A percentile compares a stretch with the other conserved stretches of the same genome.
Evolutionary conservation across 2,888 invertebrate species (phyloP).

Genomic region (Eledona agricola): DNA sequence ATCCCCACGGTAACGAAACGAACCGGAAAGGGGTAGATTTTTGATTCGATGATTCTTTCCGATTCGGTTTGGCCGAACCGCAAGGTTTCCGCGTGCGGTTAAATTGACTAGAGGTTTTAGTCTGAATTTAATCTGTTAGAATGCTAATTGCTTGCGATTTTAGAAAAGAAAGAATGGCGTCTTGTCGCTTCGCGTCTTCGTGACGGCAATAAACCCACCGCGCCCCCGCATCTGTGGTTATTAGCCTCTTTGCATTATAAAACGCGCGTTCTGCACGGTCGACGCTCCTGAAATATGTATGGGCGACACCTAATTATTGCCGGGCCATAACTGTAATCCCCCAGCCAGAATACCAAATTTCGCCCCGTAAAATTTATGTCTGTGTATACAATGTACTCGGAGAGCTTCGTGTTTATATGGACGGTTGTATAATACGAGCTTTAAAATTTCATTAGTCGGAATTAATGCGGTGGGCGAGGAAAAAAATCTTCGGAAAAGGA

Average conservation of each 20-base stretch:
- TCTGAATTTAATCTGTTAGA: too few species aligned
- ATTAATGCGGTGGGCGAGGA: constrained; percentile 38
- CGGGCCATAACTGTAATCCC: constrained; percentile 52
- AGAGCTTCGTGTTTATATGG: constrained; percentile 33
- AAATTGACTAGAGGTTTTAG: too few species aligned
- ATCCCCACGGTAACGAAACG: too few species aligned
- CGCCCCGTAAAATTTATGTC: constrained; percentile 46
- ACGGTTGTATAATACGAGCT: constrained; percentile 36
- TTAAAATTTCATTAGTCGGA: constrained; percentile 46
- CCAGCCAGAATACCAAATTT: constrained; percentile 51
- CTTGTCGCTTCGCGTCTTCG: too few species aligned
- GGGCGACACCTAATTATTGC: constrained; percentile 53
- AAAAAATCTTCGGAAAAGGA: constrained; percentile 43
- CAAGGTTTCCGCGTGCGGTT: constrained; percentile 21
- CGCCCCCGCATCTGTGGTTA: constrained; percentile 28
- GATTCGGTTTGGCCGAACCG: constrained; percentile 17
- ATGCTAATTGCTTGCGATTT: too few species aligned
- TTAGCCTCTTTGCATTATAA: constrained; percentile 34
- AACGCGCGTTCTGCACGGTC: constrained; percentile 41
- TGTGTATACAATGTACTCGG: constrained; percentile 41
- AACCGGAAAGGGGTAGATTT: constrained; percentile 19
- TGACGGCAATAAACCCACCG: too few species aligned
- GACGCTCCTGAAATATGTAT: constrained; percentile 52
- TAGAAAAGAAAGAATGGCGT: too few species aligned
- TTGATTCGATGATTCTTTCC: constrained; percentile 23